Evolutionary conservation across 2,113 vertebrate species (phyloP), one percentile per base, ranked within the genome.

Genomic region (Percopsis transmontana): DNA sequence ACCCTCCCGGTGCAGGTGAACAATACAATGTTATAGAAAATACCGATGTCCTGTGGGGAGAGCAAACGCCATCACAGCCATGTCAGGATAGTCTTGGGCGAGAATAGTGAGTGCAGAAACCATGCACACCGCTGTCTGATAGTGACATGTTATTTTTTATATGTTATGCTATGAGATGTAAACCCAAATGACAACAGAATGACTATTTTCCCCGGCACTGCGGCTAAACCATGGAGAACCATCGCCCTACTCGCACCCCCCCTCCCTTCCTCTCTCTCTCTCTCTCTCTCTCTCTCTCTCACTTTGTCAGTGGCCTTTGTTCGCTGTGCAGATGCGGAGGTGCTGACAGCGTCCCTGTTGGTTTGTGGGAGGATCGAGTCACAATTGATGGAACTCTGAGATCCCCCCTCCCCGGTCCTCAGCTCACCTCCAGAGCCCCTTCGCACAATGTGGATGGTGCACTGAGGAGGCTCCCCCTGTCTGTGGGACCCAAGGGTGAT

Each of bases 111-210:
- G 61, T 19, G 44, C 56, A 55, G 68, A 62, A 62, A 62, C 15
- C 40, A 62, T 48, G 61, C 55, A 47, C 47, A 53, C 72, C 61
- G n/a, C 33, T 61, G 60, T 68, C 65, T 16, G 33, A 24, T 66
- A 67, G 16, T 74, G 62, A 62, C 57, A 70, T 68, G 60, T 66
- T 86, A 83, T 89, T 91, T 90, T 83, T 89, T 87, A 82, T 84
- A 57, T 61, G 73, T 60, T n/a, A n/a, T n/a, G n/a, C n/a, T n/a
- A n/a, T 78, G 77, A 88, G 89, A 91, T 88, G 40, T 85, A 85
- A 88, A 85, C 83, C 89, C 67, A 84, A 88, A 91, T 86, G 84
- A 88, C 79, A 81, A 82, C 74, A 82, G 81, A 72, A 83, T 81
- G 87, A 76, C 72, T 68, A 79, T 70, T 77, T 66, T 80, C 72